A percentile compares a stretch with the other conserved stretches of the same genome.
These are phyloP conservation scores for Orycteropus afer DNA, from an alignment of 2,113 vertebrate genomes.

Conservation along the genomic window DNA sequence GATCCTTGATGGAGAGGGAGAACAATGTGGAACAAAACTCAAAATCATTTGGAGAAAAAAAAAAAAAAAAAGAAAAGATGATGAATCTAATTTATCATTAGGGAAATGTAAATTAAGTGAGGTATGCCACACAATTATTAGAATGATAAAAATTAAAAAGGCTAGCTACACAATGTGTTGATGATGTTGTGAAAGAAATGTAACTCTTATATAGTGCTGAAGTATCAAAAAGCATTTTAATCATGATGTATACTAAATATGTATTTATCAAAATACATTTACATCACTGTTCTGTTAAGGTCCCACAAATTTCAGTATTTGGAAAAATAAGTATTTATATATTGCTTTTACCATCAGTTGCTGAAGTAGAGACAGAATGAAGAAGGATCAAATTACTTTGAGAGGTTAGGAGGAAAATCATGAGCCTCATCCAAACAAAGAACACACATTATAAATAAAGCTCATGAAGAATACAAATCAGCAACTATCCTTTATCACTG, in stretches of 20 bases:
- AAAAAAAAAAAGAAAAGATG: no score
- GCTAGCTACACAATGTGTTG: no score
- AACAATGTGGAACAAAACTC: no score
- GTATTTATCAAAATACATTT: background rate
- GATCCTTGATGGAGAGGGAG: no score
- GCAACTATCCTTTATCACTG: no score
- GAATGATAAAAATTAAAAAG: no score
- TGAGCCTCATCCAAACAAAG: background rate
- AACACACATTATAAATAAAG: background rate
- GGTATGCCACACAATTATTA: no score
- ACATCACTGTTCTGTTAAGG: background rate
- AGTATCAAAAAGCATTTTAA: background rate
- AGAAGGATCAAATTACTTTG: background rate
- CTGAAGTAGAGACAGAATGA: background rate
- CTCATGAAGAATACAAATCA: background rate
- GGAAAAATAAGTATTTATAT: background rate
- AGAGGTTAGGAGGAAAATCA: background rate
- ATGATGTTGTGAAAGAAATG: no score
- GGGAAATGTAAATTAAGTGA: no score
- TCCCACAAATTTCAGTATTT: background rate
- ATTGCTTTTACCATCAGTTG: background rate
- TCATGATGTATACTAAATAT: background rate
- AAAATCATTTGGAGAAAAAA: no score
- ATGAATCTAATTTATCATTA: no score
- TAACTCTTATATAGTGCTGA: background rate